Evolutionary conservation across 2,888 invertebrate genomes (phyloP).

Genomic region (Petrolisthes manimaculis): DNA sequence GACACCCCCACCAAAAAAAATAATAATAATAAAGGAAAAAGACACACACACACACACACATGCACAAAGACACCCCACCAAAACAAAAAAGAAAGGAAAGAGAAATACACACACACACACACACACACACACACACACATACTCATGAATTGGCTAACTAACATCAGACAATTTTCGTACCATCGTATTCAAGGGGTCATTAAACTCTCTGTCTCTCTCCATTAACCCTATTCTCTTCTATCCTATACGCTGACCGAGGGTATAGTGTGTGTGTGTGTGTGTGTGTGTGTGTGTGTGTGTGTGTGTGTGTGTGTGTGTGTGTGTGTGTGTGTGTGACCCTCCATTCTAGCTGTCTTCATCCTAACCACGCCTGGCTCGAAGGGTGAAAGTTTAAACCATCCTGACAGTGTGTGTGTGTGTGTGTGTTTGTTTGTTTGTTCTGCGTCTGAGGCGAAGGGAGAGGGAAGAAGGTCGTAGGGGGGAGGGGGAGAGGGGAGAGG

Average conservation of each 20-base stretch:
- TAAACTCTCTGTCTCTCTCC: too few species aligned
- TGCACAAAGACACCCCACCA: background rate
- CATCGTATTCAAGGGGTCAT: too few species aligned
- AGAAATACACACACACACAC: too few species aligned
- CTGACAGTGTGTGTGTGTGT: background rate
- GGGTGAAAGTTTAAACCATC: slow-evolving; percentile 9
- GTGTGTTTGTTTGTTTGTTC: slow-evolving; percentile 3
- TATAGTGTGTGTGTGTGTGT: background rate
- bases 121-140: background rate
- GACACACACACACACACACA: background rate
- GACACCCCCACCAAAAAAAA: background rate
- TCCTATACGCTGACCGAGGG: too few species aligned
- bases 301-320: background rate
- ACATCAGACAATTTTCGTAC: too few species aligned
- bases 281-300: background rate
- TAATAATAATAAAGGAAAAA: background rate
- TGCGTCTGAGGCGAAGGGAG: background rate
- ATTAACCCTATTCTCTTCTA: too few species aligned
- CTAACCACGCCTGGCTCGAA: background rate
- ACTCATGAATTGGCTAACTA: background rate
- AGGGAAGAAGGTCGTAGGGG: background rate
- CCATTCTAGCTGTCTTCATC: background rate
- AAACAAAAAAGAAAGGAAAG: background rate
- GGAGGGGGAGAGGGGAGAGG: background rate
- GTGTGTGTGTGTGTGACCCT: background rate